phyloP scores from a whole-genome alignment of 2,797 vertebrate species.

The Yasuhikotakia modesta region DNA sequence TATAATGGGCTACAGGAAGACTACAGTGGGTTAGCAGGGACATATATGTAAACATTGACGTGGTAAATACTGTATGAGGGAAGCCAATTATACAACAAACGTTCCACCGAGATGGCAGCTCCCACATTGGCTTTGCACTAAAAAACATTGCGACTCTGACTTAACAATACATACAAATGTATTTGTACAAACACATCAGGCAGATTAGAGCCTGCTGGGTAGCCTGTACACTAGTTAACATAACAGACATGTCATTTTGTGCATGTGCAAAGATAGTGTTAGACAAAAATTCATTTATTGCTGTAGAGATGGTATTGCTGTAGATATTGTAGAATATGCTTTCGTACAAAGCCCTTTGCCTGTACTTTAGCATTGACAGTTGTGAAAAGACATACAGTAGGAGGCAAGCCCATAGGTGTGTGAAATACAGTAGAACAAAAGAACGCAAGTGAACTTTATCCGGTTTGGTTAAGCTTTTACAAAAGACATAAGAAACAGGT shows the following conservation, averaged over 20 bases:
- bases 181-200: no score
- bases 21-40: no score
- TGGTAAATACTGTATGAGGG: no score
- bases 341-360: background rate
- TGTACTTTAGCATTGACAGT: background rate
- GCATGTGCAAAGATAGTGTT: background rate
- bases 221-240: background rate
- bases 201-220: background rate
- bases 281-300: background rate
- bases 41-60: no score
- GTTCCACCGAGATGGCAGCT: no score
- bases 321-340: background rate
- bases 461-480: background rate
- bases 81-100: no score
- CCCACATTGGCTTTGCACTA: no score
- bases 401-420: background rate
- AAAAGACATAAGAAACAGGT: background rate
- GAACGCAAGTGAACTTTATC: background rate
- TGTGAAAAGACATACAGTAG: background rate
- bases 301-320: conserved; percentile 9
- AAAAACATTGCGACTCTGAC: no score
- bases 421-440: background rate
- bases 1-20: no score
- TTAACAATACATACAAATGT: no score
- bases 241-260: background rate